Conservation (phyloP, 2,113 vertebrate genomes). For the Coptodon rendalli region DNA sequence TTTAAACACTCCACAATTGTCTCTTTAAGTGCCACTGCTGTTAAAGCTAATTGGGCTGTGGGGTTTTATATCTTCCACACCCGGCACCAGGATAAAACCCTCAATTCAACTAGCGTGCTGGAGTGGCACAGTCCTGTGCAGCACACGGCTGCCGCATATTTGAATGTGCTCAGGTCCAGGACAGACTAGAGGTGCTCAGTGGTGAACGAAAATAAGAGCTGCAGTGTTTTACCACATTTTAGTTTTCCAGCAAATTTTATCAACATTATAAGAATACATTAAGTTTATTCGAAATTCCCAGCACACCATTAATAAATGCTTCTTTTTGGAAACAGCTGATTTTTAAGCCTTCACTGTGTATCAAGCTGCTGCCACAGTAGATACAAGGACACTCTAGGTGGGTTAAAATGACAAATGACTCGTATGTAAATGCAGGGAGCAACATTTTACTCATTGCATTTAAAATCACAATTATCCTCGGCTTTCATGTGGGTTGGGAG, state of each 20-base stretch:
- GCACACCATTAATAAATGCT: neutral
- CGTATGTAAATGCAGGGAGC: constrained; percentile 60
- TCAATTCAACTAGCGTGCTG: constrained; percentile 21
- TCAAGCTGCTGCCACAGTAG: neutral
- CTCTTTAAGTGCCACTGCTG: constrained; percentile 86
- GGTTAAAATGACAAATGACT: constrained; percentile 64
- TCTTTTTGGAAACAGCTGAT: neutral
- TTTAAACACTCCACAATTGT: constrained; percentile 88
- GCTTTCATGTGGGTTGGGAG: constrained; percentile 59
- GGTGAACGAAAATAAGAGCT: neutral
- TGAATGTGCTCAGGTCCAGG: neutral
- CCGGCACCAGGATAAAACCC: constrained; percentile 58
- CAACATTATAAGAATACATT: neutral
- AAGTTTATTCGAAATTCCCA: neutral
- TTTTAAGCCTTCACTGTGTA: neutral
- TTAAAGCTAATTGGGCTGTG: constrained; percentile 85
- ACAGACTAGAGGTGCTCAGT: neutral
- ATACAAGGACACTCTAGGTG: neutral
- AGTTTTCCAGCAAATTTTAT: neutral
- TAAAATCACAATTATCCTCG: constrained; percentile 74
- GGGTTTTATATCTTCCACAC: constrained; percentile 75
- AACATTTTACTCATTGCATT: constrained; percentile 70
- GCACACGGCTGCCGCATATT: constrained; percentile 11
- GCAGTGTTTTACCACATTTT: neutral
- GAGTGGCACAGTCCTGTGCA: constrained; percentile 29